Conservation (phyloP, 1,140 invertebrate genomes). For the Acromyrmex charruanus region DNA sequence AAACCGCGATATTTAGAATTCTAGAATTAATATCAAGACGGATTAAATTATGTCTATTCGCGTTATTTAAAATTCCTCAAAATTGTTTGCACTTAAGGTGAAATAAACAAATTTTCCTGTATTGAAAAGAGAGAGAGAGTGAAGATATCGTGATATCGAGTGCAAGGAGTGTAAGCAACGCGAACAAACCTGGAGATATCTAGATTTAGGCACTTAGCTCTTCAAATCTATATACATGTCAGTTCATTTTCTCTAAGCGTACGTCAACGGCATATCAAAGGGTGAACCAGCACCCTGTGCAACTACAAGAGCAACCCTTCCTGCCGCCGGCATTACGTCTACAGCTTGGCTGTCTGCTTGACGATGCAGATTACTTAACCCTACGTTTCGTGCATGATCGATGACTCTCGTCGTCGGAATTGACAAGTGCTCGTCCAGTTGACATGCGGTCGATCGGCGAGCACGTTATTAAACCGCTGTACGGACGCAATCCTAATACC, state of each 20-base stretch:
- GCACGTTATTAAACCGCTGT: conserved; percentile 72
- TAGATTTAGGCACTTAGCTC: neutral
- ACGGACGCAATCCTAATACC: conserved; percentile 64
- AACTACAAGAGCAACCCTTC: conserved; percentile 33
- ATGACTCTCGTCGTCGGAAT: conserved; percentile 64
- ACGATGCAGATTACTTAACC: conserved; percentile 54
- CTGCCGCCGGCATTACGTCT: conserved; percentile 30
- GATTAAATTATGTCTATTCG: too few relatives aligned
- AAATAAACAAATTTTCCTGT: too few relatives aligned
- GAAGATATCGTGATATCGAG: too few relatives aligned
- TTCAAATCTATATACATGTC: neutral
- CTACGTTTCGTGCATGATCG: conserved; percentile 66
- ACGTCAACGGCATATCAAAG: conserved; percentile 20
- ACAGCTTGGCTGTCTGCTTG: conserved; percentile 19
- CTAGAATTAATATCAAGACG: too few relatives aligned
- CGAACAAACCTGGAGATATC: neutral
- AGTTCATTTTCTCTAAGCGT: neutral
- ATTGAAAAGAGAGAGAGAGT: too few relatives aligned
- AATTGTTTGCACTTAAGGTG: too few relatives aligned
- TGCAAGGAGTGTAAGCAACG: too few relatives aligned
- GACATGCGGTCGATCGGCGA: conserved; percentile 67
- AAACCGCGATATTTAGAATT: too few relatives aligned
- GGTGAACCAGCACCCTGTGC: conserved; percentile 16
- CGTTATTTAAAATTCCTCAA: too few relatives aligned
- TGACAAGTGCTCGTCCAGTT: conserved; percentile 65